A percentile compares a stretch with the other conserved stretches of the same genome.
Evolutionary conservation across 1,140 invertebrate species (phyloP).

Genomic region (Ephestia elutella): DNA sequence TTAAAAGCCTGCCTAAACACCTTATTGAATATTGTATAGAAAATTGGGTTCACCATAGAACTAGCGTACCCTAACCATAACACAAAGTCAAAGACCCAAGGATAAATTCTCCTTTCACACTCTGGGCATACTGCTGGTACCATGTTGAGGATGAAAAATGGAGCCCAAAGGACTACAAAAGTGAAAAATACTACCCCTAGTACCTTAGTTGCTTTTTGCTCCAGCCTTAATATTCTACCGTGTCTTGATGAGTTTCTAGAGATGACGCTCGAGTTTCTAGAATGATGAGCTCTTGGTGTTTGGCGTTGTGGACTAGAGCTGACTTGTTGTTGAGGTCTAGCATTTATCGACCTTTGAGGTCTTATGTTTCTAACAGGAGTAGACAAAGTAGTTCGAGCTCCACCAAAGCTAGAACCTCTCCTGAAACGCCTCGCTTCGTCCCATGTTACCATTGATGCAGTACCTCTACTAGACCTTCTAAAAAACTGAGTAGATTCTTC

Average conservation of each 20-base stretch:
- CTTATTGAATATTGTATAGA: slow-evolving; percentile 96
- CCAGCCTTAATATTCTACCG: slow-evolving; percentile 85
- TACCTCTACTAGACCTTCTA: slow-evolving; percentile 57
- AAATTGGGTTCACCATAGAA: slow-evolving; percentile 95
- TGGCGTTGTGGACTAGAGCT: slow-evolving; percentile 75
- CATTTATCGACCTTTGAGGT: slow-evolving; percentile 47
- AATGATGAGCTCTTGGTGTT: slow-evolving; percentile 78
- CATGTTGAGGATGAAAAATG: slow-evolving; percentile 93
- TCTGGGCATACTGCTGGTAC: slow-evolving; percentile 84
- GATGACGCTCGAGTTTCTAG: slow-evolving; percentile 85
- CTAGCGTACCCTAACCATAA: slow-evolving; percentile 95
- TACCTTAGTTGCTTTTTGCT: slow-evolving; percentile 96
- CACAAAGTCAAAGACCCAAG: slow-evolving; percentile 88
- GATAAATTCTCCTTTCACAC: slow-evolving; percentile 83
- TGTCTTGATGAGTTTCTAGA: slow-evolving; percentile 86
- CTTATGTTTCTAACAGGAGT: slow-evolving; percentile 58
- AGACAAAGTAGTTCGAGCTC: slow-evolving; percentile 72
- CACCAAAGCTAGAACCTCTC: slow-evolving; percentile 77
- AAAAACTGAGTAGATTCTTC: slow-evolving; percentile 66
- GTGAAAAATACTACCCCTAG: slow-evolving; percentile 94
- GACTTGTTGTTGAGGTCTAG: slow-evolving; percentile 58
- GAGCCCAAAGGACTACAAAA: slow-evolving; percentile 94
- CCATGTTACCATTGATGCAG: slow-evolving; percentile 77
- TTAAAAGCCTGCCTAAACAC: slow-evolving; percentile 93
- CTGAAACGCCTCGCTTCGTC: slow-evolving; percentile 73